Evolutionary conservation across 2,888 invertebrate genomes (phyloP).

Genomic region (Heterodera filipjevi): DNA sequence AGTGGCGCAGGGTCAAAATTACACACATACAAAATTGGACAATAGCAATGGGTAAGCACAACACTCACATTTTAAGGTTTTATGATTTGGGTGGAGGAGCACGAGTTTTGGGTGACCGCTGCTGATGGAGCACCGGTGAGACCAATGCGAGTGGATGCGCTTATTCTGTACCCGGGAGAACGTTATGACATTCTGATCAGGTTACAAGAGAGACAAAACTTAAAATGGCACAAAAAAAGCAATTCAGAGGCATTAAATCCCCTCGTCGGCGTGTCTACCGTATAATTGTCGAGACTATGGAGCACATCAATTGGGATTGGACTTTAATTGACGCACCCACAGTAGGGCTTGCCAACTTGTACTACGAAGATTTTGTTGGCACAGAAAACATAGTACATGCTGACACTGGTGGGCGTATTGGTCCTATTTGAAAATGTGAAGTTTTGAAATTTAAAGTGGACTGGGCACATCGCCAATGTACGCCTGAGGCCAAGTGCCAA

Average conservation of each 20-base stretch:
- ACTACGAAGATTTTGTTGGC: constrained; percentile 41
- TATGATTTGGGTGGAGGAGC: constrained; percentile 56
- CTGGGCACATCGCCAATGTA: constrained; percentile 49
- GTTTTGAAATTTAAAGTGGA: constrained; percentile 43
- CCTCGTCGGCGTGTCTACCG: constrained; percentile 40
- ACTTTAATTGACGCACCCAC: constrained; percentile 22
- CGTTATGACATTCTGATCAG: constrained; percentile 55
- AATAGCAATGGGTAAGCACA: no score
- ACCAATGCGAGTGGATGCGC: constrained; percentile 48
- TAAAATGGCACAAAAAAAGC: no score
- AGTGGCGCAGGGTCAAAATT: constrained; percentile 55
- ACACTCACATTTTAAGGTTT: constrained; percentile 28
- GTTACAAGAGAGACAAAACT: no score
- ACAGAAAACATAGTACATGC: neutral
- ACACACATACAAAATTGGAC: no score
- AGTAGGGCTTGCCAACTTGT: constrained; percentile 55
- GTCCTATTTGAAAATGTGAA: neutral
- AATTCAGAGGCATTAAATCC: constrained; percentile 40
- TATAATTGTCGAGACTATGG: constrained; percentile 47
- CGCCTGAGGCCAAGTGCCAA: constrained; percentile 40
- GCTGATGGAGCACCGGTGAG: constrained; percentile 59
- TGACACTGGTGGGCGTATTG: constrained; percentile 19
- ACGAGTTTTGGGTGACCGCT: constrained; percentile 53
- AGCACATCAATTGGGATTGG: constrained; percentile 19
- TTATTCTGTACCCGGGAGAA: constrained; percentile 62